Base-by-base conservation (phyloP, 2,113 vertebrate species). In the Syngnathus floridae region DNA sequence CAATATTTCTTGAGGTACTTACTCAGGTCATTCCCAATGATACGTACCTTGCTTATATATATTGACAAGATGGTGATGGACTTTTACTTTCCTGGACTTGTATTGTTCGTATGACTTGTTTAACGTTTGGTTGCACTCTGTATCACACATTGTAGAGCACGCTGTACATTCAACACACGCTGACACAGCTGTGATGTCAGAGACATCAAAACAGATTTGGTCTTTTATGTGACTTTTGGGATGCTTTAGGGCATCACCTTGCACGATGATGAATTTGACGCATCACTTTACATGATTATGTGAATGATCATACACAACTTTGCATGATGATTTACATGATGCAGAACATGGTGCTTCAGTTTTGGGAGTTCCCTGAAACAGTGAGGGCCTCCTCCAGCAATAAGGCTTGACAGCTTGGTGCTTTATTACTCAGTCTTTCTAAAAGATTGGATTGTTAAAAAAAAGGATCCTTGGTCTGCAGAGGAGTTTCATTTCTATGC, bases 121-220 rank as follows among this genome's bases (percentile, higher is more conserved):
- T 4, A 61, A 61, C 13, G 21, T 43, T 43, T 60, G 14, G 59
- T 16, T 61, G 21, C 21, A 4, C 12, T 61, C 38, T 61, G n/a
- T 43, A 43, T 61, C 21, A 43, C 59, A 41, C 37, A 37, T n/a
- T 41, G 37, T 14, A 61, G n/a, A 12, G 38, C 12, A 61, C 11
- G 9, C 37, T 60, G 37, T 3, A 10, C n/a, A 60, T 21, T 41
- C 58, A 41, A 61, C 38, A 58, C 56, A 58, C 17, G 35, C 35
- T 38, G 56, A 58, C 56, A 61, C 59, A 61, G 59, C 59, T 61
- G 59, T 61, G 59, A 41, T 61, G 59, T 61, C 59, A 61, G 40
- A 61, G 59, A 61, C 59, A 43, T 61, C 59, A 43, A 61, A 61
- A 61, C 59, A 43, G 21, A 16, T 16, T 26, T 26, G 59, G 35